phyloP scores from a whole-genome alignment of 30 jellyfish, hydroid and myxozoan genomes.

The Hydractinia echinata region DNA sequence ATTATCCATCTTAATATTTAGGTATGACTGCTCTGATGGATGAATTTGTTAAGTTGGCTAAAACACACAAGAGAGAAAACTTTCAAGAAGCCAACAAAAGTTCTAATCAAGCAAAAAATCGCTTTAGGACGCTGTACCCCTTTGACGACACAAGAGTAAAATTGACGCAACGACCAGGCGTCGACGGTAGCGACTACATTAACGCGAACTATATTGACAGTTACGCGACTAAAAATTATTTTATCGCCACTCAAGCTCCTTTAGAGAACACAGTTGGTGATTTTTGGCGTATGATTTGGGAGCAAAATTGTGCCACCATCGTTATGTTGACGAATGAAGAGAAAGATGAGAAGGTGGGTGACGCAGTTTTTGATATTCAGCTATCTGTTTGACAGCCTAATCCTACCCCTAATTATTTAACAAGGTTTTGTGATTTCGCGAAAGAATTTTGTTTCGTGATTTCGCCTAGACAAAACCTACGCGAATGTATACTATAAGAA shows the following conservation, averaged over 20 bases:
- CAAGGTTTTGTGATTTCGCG: too few relatives aligned
- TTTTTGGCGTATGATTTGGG: constrained; percentile 99
- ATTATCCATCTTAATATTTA: constrained; percentile 12
- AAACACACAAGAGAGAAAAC: constrained; percentile 50
- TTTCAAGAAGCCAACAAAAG: constrained; percentile 73
- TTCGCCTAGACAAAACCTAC: too few relatives aligned
- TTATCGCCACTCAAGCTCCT: constrained; percentile 98
- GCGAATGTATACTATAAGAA: too few relatives aligned
- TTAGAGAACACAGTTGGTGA: constrained; percentile 73
- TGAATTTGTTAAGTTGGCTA: constrained; percentile 84
- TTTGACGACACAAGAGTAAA: constrained; percentile 84
- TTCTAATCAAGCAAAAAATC: constrained; percentile 69
- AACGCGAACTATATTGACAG: constrained; percentile 86
- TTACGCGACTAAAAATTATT: constrained; percentile 52
- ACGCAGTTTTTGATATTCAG: too few relatives aligned
- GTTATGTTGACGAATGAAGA: constrained; percentile 85
- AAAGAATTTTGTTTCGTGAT: too few relatives aligned
- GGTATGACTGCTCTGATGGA: constrained; percentile 94
- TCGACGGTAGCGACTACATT: constrained; percentile 82
- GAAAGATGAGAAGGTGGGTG: constrained; percentile 70
- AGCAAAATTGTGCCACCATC: constrained; percentile 66
- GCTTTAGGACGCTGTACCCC: constrained; percentile 87
- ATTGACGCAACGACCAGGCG: constrained; percentile 48
- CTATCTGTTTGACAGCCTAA: too few relatives aligned
- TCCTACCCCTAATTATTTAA: too few relatives aligned